Base-by-base conservation (phyloP, 2,888 invertebrate genomes). In the Cantharis rufa region DNA sequence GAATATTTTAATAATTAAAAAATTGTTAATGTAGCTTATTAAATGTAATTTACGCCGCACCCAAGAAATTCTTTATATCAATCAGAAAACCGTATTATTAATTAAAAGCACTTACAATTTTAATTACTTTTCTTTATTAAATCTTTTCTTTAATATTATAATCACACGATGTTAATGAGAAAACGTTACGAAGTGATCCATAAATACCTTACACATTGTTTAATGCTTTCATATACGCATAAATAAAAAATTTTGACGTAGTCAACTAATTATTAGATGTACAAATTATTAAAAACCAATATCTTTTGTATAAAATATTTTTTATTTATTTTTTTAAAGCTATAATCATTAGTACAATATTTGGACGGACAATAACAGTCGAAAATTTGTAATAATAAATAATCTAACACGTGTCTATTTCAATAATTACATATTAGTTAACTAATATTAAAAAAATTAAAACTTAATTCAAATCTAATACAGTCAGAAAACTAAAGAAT, bases 51-150 rank as follows among this genome's bases (percentile, higher is more conserved):
- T 85, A 85, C 84, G 84, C 83, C 83, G 84, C 82, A 82, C 83
- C 84, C 86, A 86, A 86, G 86, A 85, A 86, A 85, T 84, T 84
- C 82, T 79, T 81, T 80, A 85, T 87, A 86, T 86, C 86, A 84
- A 85, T 85, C 83, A 83, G 24, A 83, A 85, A 86, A 87, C 87
- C 81, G 82, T 82, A 80, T 83, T 84, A 79, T n/a, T 87, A 87
- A 87, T 87, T 87, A 87, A 85, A 84, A 86, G 82, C 86, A 82
- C 86, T 87, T 87, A 86, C 82, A 85, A 83, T 86, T 87, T 87
- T 87, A 87, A 87, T 87, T 87, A 87, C 86, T 84, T 84, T 87
- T 87, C 86, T 87, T 86, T 85, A 79, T 48, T 48, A 48, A 48
- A 48, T 82, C 21, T 21, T 64, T 64, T 64, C 21, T 66, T 66